These are phyloP conservation scores for Erebia palarica DNA, from an alignment of 2,888 invertebrate genomes.

Conservation along the genomic window DNA sequence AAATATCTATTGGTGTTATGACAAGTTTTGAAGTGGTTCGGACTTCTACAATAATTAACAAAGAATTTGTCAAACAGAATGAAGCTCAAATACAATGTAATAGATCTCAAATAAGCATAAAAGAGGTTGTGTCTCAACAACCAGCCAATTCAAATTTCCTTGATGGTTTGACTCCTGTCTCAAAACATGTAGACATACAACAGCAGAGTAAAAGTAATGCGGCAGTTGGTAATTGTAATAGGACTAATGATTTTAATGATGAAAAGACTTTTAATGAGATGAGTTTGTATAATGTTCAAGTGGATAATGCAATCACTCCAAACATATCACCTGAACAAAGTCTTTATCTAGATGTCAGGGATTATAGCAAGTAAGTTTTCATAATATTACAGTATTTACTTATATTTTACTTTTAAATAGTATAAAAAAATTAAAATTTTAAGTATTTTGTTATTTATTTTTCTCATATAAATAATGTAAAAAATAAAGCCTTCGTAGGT, in stretches of 20 bases:
- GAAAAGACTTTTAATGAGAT: conserved; percentile 74
- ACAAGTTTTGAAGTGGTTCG: conserved; percentile 86
- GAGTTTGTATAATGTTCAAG: conserved; percentile 73
- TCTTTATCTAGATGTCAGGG: conserved; percentile 72
- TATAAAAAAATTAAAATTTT: too few relatives aligned
- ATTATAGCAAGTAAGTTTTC: conserved; percentile 74
- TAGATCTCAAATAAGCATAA: conserved; percentile 71
- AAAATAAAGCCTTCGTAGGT: too few relatives aligned
- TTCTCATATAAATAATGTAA: too few relatives aligned
- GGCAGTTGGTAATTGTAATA: conserved; percentile 26
- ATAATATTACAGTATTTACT: too few relatives aligned
- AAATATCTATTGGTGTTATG: conserved; percentile 87
- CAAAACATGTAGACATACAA: conserved; percentile 40
- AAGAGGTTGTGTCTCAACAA: conserved; percentile 63
- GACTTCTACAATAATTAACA: conserved; percentile 74
- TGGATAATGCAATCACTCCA: conserved; percentile 75
- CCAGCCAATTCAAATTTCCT: conserved; percentile 68
- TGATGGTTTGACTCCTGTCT: conserved; percentile 66
- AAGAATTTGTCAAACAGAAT: conserved; percentile 64
- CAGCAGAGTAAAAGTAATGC: conserved; percentile 36
- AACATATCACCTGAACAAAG: conserved; percentile 74
- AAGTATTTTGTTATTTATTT: too few relatives aligned
- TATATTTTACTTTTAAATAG: too few relatives aligned
- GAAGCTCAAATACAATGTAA: conserved; percentile 73
- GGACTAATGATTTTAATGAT: conserved; percentile 49